Base-by-base conservation (phyloP, 1,140 invertebrate genomes). In the Drosophila kohkoa region DNA sequence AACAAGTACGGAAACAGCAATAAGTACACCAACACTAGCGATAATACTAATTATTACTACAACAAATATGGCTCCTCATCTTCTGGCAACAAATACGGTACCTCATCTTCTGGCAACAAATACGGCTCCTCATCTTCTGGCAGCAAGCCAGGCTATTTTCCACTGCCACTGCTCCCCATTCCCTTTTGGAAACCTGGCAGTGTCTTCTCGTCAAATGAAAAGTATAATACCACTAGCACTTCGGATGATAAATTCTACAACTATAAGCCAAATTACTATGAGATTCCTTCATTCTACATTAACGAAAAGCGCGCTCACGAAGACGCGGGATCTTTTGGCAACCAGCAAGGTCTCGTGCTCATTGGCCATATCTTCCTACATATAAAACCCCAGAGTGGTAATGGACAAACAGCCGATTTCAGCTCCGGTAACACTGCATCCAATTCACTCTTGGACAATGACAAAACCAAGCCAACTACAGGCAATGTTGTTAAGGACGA, bases 161-260 rank as follows among this genome's bases (percentile, higher is more conserved):
- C 77, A 0, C 41, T 85, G 6, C 78, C 82, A 6, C 69, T 86
- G 66, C 63, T 76, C 55, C 68, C 82, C 6, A 87, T 87, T 64
- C 82, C 52, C n/a, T 82, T 86, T 49, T 80, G 81, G 59, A 86
- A 86, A 43, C 35, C 45, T 10, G 8, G 30, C 46, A 16, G 5
- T 16, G 15, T 41, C 28, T 20, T 13, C 1, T n/a, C 25, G 0
- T 13, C 51, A n/a, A 5, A 8, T 10, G 10, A 58, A 2, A 15
- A 48, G 20, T 48, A 45, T 15, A 71, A 57, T 16, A 10, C 35
- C 1, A 10, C 35, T 7, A 59, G 10, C 4, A 38, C 8, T 7
- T 11, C 30, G 1, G 51, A 16, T 1, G 48, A 46, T 15, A 38
- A 55, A 8, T 15, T 65, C 1, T 64, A 57, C 59, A 63, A 32